Conservation (phyloP, 2,797 vertebrate species). For the Vireo griseus region DNA sequence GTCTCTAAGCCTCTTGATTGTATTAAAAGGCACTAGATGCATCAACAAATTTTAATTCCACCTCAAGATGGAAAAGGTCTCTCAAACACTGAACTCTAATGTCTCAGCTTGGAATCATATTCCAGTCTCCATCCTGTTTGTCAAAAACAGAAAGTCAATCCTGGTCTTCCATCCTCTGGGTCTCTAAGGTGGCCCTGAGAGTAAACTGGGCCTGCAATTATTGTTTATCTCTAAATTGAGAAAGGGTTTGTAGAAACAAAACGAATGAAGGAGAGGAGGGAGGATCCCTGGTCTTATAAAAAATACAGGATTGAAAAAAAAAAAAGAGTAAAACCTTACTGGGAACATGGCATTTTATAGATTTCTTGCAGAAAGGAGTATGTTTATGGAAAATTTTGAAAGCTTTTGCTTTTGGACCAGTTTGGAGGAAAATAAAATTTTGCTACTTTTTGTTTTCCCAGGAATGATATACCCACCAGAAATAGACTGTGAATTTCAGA, state of each 20-base stretch:
- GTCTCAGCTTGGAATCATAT: background rate
- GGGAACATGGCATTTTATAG: background rate
- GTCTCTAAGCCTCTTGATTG: background rate
- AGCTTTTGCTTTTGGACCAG: background rate
- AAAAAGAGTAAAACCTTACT: background rate
- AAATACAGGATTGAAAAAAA: background rate
- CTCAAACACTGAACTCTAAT: background rate
- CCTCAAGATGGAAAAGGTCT: background rate
- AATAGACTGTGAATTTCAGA: background rate
- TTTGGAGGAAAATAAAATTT: background rate
- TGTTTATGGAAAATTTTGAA: background rate
- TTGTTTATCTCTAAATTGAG: background rate
- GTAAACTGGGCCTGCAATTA: background rate
- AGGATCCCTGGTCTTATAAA: background rate
- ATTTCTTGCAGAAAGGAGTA: background rate
- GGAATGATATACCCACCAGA: background rate
- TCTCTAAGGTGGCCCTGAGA: background rate
- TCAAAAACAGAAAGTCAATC: background rate
- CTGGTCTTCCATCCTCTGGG: background rate
- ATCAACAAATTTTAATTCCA: conserved; percentile 33
- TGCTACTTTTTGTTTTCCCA: background rate
- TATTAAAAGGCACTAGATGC: conserved; percentile 9
- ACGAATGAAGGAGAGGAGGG: background rate
- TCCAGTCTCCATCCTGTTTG: background rate
- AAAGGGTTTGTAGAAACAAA: background rate